Evolutionary conservation across 2,888 invertebrate species (phyloP), one percentile per base, ranked within the genome.

Genomic region (Epinotia ramella): DNA sequence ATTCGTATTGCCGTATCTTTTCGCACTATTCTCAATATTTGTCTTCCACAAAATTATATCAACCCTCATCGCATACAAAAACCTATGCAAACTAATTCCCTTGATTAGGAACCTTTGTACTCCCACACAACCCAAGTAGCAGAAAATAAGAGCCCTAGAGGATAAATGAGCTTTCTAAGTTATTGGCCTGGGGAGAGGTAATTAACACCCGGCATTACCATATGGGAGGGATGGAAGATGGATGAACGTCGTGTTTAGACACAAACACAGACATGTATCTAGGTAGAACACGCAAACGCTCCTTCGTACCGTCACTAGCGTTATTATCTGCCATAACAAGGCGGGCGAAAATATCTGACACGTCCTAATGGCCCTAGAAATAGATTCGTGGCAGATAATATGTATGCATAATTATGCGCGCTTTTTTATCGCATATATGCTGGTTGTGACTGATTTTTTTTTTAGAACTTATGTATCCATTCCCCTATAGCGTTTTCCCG

Each of bases 111-210:
- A 72, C 76, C 72, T 76, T 56, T 62, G 71, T 60, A 70, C 62
- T 33, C 64, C 20, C 57, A 57, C 53, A 62, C 18, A 57, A 60
- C 28, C 70, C 69, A 66, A 59, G 33, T 53, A 59, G 64, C 74
- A 68, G 60, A 77, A 72, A 76, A 73, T 66, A 70, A 71, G 72
- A 73, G 73, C 72, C 77, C 72, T 74, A 72, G 46, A 70, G 65
- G 77, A 80, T 79, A 80, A 83, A 83, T 79, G 78, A 79, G 79
- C 81, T 83, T 81, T 82, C 84, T 81, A 84, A 82, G 82, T 86
- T 82, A 86, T 84, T 84, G 79, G 82, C 80, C 76, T 80, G 75
- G 78, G 79, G 81, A 59, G 76, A 56, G 68, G 73, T 72, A 72
- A 73, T 78, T 78, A 78, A 77, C 77, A 74, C 70, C 69, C 73